Percentiles rank a stretch among this genome's conserved stretches.
These are phyloP conservation scores for Aricia agestis DNA, from an alignment of 1,140 invertebrate genomes.

Conservation along the genomic window DNA sequence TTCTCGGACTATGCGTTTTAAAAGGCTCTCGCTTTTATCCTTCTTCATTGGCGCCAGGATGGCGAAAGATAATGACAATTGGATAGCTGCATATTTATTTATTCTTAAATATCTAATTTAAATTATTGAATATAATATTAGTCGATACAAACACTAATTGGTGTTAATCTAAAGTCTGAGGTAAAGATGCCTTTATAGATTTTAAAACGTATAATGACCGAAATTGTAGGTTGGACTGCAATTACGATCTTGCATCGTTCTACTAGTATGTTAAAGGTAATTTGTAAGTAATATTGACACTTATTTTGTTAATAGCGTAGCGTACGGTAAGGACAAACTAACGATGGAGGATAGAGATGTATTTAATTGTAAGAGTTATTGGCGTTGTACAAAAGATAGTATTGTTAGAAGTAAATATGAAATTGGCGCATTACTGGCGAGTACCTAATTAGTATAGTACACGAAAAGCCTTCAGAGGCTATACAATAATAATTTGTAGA, in stretches of 20 bases:
- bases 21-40: slow-evolving; percentile 16
- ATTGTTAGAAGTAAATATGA: slow-evolving; percentile 67
- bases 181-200: slow-evolving; percentile 76
- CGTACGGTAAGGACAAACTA: slow-evolving; percentile 62
- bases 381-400: slow-evolving; percentile 74
- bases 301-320: slow-evolving; percentile 72
- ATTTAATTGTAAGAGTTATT: slow-evolving; percentile 68
- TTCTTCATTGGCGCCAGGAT: slow-evolving; percentile 13
- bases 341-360: slow-evolving; percentile 64
- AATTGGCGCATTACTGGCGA: slow-evolving; percentile 76
- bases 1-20: slow-evolving; percentile 14
- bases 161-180: slow-evolving; percentile 75
- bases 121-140: slow-evolving; percentile 62
- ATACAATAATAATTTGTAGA: slow-evolving; percentile 63
- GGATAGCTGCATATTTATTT: slow-evolving; percentile 65
- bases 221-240: slow-evolving; percentile 61
- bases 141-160: slow-evolving; percentile 65
- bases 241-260: slow-evolving; percentile 66
- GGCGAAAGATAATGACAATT: slow-evolving; percentile 38
- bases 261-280: slow-evolving; percentile 67
- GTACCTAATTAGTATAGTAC: slow-evolving; percentile 74
- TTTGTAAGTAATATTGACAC: slow-evolving; percentile 72
- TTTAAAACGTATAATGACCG: slow-evolving; percentile 66
- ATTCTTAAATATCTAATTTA: slow-evolving; percentile 61
- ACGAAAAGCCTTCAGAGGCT: slow-evolving; percentile 66